A percentile compares a stretch with the other conserved stretches of the same genome.
Evolutionary conservation across 2,797 vertebrate species (phyloP).

Genomic region (Chelon auratus): DNA sequence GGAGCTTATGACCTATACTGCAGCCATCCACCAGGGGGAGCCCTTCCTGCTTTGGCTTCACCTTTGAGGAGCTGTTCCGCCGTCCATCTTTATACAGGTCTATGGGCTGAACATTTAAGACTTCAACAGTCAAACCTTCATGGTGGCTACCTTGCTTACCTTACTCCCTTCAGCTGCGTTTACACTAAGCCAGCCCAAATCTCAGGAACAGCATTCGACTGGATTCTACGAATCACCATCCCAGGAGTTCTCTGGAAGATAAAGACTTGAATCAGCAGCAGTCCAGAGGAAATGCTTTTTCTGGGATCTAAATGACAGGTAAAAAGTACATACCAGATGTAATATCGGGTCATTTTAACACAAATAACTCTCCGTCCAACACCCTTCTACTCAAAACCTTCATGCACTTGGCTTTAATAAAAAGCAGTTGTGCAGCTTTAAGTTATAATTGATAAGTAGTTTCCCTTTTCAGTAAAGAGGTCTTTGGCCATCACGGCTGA

Average conservation of each 20-base stretch:
- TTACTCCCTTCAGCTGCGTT: too few relatives aligned
- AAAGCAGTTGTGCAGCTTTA: conserved; percentile 31
- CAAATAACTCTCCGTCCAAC: not conserved
- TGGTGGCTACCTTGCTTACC: too few relatives aligned
- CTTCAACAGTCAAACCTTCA: too few relatives aligned
- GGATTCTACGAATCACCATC: too few relatives aligned
- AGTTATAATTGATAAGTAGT: conserved; percentile 20
- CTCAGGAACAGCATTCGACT: too few relatives aligned
- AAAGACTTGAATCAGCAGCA: conserved; percentile 14
- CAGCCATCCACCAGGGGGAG: too few relatives aligned
- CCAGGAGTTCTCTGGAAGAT: not conserved
- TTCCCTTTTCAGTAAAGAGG: not conserved
- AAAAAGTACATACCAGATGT: conserved; percentile 33
- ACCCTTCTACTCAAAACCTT: conserved; percentile 4
- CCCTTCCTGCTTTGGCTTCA: too few relatives aligned
- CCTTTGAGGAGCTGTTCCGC: too few relatives aligned
- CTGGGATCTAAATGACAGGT: conserved; percentile 35
- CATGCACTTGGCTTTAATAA: conserved; percentile 26
- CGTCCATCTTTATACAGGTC: too few relatives aligned
- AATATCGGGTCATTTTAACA: conserved; percentile 18
- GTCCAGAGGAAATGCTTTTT: conserved; percentile 25
- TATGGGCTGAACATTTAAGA: too few relatives aligned
- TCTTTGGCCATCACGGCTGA: conserved; percentile 30
- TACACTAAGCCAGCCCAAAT: too few relatives aligned
- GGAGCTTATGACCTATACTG: too few relatives aligned